A percentile compares a stretch with the other conserved stretches of the same genome.
These are phyloP conservation scores for Mycalesis mineus DNA, from an alignment of 2,888 invertebrate species.

Conservation along the genomic window DNA sequence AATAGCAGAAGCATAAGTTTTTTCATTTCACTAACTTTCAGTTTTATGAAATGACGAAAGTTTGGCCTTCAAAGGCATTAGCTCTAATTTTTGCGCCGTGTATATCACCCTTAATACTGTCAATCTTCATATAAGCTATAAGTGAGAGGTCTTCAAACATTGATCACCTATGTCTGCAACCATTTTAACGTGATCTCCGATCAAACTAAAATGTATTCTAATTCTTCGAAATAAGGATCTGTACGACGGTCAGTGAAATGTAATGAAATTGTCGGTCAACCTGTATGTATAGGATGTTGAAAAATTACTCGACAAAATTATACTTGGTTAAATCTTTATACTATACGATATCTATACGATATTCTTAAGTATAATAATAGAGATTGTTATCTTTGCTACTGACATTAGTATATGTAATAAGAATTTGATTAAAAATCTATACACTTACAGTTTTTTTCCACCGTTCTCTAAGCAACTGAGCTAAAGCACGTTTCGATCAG, in stretches of 20 bases:
- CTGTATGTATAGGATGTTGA: constrained; percentile 5
- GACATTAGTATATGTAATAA: no score
- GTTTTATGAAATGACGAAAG: no score
- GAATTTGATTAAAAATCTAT: no score
- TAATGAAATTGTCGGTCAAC: not conserved
- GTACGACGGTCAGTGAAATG: no score
- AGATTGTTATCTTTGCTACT: not conserved
- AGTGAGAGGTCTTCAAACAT: constrained; percentile 21
- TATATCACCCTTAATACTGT: constrained; percentile 6
- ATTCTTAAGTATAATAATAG: not conserved
- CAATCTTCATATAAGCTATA: constrained; percentile 14
- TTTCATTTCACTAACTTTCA: no score
- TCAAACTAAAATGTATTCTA: not conserved
- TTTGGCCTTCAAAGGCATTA: no score
- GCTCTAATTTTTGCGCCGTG: no score
- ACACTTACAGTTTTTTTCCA: no score
- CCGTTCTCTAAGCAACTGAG: no score
- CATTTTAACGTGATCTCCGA: constrained; percentile 4
- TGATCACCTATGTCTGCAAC: constrained; percentile 17
- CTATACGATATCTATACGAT: not conserved
- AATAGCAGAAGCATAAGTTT: no score
- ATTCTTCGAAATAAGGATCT: not conserved
- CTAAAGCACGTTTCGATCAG: no score
- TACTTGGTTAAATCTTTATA: not conserved
- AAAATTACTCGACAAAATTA: constrained; percentile 13